Evolutionary conservation across 2,113 vertebrate species (phyloP), one percentile per base, ranked within the genome.

Genomic region (Axis porcinus): DNA sequence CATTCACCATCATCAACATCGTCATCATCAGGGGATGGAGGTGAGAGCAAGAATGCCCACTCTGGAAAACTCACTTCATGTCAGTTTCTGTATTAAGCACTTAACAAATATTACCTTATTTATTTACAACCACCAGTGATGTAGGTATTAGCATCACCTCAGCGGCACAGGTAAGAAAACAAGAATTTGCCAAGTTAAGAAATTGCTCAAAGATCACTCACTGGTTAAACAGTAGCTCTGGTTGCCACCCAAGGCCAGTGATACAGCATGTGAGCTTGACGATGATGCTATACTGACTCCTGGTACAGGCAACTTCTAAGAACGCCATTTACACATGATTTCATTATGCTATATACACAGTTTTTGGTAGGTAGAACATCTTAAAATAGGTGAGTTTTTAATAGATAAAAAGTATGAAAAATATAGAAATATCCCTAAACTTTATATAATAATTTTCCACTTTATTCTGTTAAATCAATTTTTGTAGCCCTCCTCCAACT

Each of bases 351-450:
- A 62, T 19, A 60, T 19, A 60, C 36, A 43, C 36, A 70, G 14
- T 3, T 87, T 89, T 76, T 21, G 21, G 6, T 11, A 85, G 28
- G 16, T 60, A 89, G 43, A 40, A 28, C 23, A 93, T 47, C 30
- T 90, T 96, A 58, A 78, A 60, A 81, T 54, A 50, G 4, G 17
- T 16, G 50, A 70, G 7, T 15, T 90, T 87, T 62, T 45, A 94
- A 2, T 12, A 21, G 4, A 50, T 64, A n/a, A 90, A 67, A 45
- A 3, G 28, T 94, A 91, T 79, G 12, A 85, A 95, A 92, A 50
- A 67, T 19, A 50, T n/a, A 50, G 33, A 64, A 89, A 57, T 76
- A n/a, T 6, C 2, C 6, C 85, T n/a, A 58, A 67, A 10, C 7
- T 19, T 52, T 60, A 55, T 16, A 60, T 10, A 67, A 76, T 62